A percentile compares a stretch with the other conserved stretches of the same genome.
These are phyloP conservation scores for Heterocephalus glaber DNA, from an alignment of 2,113 vertebrate species.

Conservation along the genomic window DNA sequence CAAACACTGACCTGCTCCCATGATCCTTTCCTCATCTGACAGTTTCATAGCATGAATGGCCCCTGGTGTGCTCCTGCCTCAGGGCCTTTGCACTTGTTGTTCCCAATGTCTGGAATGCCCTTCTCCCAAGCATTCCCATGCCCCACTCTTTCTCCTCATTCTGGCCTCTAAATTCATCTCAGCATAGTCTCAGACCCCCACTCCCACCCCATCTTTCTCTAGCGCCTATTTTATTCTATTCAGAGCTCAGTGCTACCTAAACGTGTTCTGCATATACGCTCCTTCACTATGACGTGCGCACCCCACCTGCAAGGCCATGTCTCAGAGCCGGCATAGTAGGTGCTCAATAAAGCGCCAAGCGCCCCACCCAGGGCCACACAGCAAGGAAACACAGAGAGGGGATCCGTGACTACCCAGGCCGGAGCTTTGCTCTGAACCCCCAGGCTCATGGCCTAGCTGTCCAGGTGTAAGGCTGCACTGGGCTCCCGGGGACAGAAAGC, in stretches of 20 bases:
- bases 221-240: background rate
- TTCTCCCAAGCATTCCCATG: background rate
- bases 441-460: background rate
- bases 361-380: background rate
- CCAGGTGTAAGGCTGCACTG: background rate
- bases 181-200: background rate
- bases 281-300: background rate
- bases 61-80: background rate
- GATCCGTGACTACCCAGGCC: accelerated
- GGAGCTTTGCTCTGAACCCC: background rate
- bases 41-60: background rate
- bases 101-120: background rate
- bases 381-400: accelerated
- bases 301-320: background rate
- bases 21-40: background rate
- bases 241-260: background rate
- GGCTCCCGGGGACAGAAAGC: background rate
- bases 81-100: background rate
- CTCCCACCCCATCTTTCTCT: background rate
- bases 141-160: background rate
- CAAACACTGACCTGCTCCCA: background rate
- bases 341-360: background rate
- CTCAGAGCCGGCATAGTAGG: background rate
- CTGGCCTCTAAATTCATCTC: background rate
- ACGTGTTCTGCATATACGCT: background rate